Evolutionary conservation across 2,888 invertebrate species (phyloP).

Genomic region (Lasioglossum oenotherae): DNA sequence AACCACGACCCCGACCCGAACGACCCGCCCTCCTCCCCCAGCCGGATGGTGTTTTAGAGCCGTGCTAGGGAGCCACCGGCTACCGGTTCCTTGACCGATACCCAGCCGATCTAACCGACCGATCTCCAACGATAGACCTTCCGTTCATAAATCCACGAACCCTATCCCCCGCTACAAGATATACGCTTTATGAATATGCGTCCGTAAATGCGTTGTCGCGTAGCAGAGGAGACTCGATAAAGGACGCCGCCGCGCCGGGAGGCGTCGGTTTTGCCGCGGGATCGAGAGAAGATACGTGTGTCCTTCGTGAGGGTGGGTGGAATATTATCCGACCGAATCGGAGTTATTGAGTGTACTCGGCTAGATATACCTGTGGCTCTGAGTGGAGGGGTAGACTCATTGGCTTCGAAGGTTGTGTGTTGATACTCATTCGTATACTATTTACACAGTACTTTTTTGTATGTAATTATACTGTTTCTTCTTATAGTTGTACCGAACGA

Average conservation of each 20-base stretch:
- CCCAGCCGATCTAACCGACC: slow-evolving; percentile 36
- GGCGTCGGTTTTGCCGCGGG: neutral
- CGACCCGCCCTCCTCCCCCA: slow-evolving; percentile 31
- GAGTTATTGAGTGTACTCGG: neutral
- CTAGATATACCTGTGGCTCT: neutral
- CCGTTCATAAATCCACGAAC: slow-evolving; percentile 53
- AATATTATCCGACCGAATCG: neutral
- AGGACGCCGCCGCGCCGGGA: neutral
- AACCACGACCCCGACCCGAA: neutral
- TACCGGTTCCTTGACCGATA: slow-evolving; percentile 58
- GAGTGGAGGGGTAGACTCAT: neutral
- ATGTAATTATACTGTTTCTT: too few species aligned
- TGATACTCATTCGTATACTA: neutral
- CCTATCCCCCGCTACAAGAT: slow-evolving; percentile 16
- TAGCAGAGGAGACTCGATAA: slow-evolving; percentile 37
- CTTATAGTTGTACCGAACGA: too few species aligned
- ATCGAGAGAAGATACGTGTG: neutral
- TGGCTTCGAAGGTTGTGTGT: neutral
- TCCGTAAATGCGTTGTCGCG: slow-evolving; percentile 30
- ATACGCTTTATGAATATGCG: slow-evolving; percentile 56
- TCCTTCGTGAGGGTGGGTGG: neutral
- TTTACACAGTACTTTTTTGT: too few species aligned
- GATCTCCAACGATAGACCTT: slow-evolving; percentile 47
- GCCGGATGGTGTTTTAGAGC: slow-evolving; percentile 47
- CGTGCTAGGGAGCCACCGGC: slow-evolving; percentile 10